Base-by-base conservation (phyloP, 37 sponge, comb jelly and placozoan species). In the Corticium candelabrum region DNA sequence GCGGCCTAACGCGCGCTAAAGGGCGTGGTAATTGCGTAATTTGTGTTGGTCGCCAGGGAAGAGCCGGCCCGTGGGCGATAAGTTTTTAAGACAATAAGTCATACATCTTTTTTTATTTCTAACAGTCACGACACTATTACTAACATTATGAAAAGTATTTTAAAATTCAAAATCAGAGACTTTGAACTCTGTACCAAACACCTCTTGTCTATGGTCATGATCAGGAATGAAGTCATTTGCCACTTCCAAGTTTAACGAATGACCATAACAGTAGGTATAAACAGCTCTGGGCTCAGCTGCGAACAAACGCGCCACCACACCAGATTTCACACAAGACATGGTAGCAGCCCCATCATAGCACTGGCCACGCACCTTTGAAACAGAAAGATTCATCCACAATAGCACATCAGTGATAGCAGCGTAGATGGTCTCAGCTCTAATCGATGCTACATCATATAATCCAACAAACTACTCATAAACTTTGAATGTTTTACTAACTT, bases 231-330 rank as follows among this genome's bases (percentile, higher is more conserved):
- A 82, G 1, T 82, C 77, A 57, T 82, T 82, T 3, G 83, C 77
- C 37, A 82, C 68, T 67, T 35, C n/a, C n/a, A 82, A 40, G 41
- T 83, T 83, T 67, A 87, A 56, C 3, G 83, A 74, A 74, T 82
- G 87, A 70, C 82, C 83, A 76, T 81, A 86, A 36, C 79, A 86
- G 35, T 82, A 83, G 40, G 87, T 82, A 67, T 41, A 86, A 2
- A 86, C 79, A 41, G 81, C 86, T 37, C 76, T 72, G 15, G 81
- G 86, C 67, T 85, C 86, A 43, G 29, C 74, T 71, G 41, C 72
- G 35, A 0, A 1, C 34, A 83, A 41, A 36, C 38, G 38, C 37
- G 39, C 75, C 27, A 72, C 80, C 5, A 86, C 87, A 68, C 82
- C 82, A 50, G 74, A 35, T 74, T 76, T 78, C 3, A 41, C 38